phyloP scores from a whole-genome alignment of 2,888 invertebrate species.

The Cheilosia scutellata region DNA sequence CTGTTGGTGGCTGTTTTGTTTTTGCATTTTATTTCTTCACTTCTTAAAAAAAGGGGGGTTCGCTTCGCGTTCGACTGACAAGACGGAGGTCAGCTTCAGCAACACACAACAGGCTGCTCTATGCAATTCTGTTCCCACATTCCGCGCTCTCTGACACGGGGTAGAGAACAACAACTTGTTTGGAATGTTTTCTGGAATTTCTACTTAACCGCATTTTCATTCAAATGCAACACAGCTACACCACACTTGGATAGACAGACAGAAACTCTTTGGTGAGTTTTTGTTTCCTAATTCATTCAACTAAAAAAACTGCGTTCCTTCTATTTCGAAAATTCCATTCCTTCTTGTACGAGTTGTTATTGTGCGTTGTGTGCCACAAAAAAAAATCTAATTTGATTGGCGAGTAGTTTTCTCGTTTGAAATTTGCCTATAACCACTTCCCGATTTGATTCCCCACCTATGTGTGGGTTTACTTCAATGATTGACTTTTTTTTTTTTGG shows the following conservation, averaged over 20 bases:
- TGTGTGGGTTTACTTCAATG: constrained; percentile 12
- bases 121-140: constrained; percentile 72
- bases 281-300: constrained; percentile 18
- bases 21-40: constrained; percentile 21
- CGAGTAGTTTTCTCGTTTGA: constrained; percentile 5
- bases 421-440: constrained; percentile 1
- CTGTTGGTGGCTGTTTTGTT: constrained; percentile 4
- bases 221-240: constrained; percentile 49
- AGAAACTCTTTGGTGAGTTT: background rate
- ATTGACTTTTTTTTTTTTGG: constrained; percentile 20
- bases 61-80: background rate
- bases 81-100: background rate
- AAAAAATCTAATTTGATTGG: constrained; percentile 27
- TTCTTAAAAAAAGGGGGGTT: background rate
- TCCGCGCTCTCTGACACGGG: constrained; percentile 55
- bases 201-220: constrained; percentile 69
- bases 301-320: background rate
- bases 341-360: background rate
- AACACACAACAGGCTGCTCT: constrained; percentile 25
- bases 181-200: constrained; percentile 69
- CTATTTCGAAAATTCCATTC: constrained; percentile 25
- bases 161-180: constrained; percentile 72
- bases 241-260: background rate
- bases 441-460: constrained; percentile 37
- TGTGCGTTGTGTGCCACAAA: constrained; percentile 2